Percentiles rank a stretch among this genome's conserved stretches.
Conservation (phyloP, 1,140 invertebrate species). For the Sesamia nonagrioides region DNA sequence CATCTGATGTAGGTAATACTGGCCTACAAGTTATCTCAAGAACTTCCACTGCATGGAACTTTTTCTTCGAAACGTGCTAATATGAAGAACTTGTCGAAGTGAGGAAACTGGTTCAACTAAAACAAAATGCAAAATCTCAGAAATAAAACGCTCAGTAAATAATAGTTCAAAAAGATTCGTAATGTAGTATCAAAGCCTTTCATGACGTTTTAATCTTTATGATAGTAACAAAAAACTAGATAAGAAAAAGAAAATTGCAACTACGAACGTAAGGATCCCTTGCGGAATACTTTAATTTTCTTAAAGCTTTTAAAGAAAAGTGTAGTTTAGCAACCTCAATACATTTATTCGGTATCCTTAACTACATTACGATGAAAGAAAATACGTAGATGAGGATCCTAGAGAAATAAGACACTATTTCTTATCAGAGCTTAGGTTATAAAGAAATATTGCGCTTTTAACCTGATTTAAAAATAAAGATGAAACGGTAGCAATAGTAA, state of each 20-base stretch:
- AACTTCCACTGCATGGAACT: too few relatives aligned
- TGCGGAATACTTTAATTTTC: conserved; percentile 15
- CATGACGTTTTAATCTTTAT: not conserved
- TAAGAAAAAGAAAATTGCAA: conserved; percentile 4
- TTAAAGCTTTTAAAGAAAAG: conserved; percentile 21
- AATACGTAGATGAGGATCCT: conserved; percentile 13
- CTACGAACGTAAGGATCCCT: not conserved
- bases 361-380: not conserved
- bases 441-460: conserved; percentile 47
- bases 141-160: too few relatives aligned
- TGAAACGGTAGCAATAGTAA: conserved; percentile 11
- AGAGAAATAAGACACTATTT: conserved; percentile 32
- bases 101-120: too few relatives aligned
- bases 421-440: conserved; percentile 38
- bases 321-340: not conserved
- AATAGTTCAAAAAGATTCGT: not conserved
- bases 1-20: too few relatives aligned
- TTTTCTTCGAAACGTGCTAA: too few relatives aligned
- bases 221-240: not conserved
- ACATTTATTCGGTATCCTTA: conserved; percentile 19
- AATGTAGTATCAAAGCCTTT: not conserved
- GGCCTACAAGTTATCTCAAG: too few relatives aligned
- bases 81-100: too few relatives aligned
- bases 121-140: too few relatives aligned
- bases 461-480: conserved; percentile 43